These are phyloP conservation scores for Microplitis mediator DNA, from an alignment of 1,140 invertebrate genomes.

Conservation along the genomic window DNA sequence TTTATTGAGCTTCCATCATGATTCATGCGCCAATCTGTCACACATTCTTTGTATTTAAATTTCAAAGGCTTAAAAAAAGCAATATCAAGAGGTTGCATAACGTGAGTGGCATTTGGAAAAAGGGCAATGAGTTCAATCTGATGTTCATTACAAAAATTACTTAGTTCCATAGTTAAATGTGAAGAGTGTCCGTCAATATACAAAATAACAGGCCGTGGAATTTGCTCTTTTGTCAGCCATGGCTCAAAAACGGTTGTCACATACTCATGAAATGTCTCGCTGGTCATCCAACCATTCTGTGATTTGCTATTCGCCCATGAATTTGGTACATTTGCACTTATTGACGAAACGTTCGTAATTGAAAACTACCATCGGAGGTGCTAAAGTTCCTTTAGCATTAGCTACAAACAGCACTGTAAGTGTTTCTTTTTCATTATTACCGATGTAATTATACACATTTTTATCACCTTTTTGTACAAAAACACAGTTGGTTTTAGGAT, in stretches of 20 bases:
- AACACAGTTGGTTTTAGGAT: background rate
- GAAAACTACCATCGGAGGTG: background rate
- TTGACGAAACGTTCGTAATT: slow-evolving; percentile 32
- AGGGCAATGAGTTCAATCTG: slow-evolving; percentile 35
- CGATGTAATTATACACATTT: background rate
- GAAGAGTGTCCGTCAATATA: slow-evolving; percentile 53
- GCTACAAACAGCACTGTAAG: background rate
- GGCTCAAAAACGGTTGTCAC: slow-evolving; percentile 41
- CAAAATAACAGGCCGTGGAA: slow-evolving; percentile 45
- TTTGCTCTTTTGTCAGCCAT: slow-evolving; percentile 41
- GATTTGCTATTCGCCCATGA: slow-evolving; percentile 37
- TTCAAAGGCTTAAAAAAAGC: slow-evolving; percentile 41
- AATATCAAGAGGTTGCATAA: slow-evolving; percentile 46
- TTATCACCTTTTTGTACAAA: background rate
- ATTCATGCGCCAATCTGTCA: slow-evolving; percentile 36
- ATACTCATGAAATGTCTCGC: slow-evolving; percentile 46
- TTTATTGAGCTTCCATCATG: slow-evolving; percentile 29
- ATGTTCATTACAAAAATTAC: slow-evolving; percentile 14
- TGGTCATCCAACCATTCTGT: slow-evolving; percentile 54
- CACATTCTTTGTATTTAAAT: slow-evolving; percentile 34
- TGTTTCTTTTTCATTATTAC: background rate
- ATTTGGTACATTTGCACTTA: slow-evolving; percentile 39
- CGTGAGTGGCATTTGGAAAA: slow-evolving; percentile 44
- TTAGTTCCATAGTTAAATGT: slow-evolving; percentile 40
- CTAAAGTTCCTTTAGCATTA: background rate